A percentile compares a stretch with the other conserved stretches of the same genome.
Evolutionary conservation across 2,113 vertebrate species (phyloP).

Genomic region (Tachycineta bicolor): DNA sequence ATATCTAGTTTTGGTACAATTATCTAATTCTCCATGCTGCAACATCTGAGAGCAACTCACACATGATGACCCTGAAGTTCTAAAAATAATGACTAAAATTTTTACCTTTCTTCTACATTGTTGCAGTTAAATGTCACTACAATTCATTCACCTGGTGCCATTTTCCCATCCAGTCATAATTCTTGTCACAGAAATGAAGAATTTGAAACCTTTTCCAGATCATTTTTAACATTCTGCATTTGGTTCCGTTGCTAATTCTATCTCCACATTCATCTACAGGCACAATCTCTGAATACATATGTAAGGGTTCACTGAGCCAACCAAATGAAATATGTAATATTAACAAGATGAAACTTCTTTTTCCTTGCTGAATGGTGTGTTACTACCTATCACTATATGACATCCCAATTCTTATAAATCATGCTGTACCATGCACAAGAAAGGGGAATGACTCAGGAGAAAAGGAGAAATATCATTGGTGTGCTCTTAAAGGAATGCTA

Average conservation of each 20-base stretch:
- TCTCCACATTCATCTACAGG: neutral
- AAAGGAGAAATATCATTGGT: neutral
- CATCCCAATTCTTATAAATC: neutral
- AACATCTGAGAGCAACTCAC: neutral
- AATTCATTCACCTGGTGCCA: neutral
- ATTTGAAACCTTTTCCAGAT: neutral
- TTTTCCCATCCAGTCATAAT: neutral
- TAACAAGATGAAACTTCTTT: neutral
- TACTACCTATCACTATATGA: neutral
- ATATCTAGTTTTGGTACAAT: neutral
- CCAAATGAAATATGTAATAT: constrained; percentile 6
- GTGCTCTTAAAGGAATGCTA: neutral
- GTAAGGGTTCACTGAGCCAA: neutral
- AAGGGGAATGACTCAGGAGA: neutral
- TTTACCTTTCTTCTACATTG: neutral
- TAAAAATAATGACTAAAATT: neutral
- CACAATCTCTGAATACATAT: neutral
- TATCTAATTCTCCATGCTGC: neutral
- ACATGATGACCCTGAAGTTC: neutral
- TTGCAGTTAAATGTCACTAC: neutral
- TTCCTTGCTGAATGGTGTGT: neutral
- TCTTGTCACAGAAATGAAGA: constrained; percentile 7
- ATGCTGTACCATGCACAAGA: neutral
- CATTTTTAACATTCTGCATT: neutral
- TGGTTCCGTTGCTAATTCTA: neutral